A percentile compares a stretch with the other conserved stretches of the same genome.
Evolutionary conservation across 2,113 vertebrate genomes (phyloP).

Genomic region (Oryzias javanicus): DNA sequence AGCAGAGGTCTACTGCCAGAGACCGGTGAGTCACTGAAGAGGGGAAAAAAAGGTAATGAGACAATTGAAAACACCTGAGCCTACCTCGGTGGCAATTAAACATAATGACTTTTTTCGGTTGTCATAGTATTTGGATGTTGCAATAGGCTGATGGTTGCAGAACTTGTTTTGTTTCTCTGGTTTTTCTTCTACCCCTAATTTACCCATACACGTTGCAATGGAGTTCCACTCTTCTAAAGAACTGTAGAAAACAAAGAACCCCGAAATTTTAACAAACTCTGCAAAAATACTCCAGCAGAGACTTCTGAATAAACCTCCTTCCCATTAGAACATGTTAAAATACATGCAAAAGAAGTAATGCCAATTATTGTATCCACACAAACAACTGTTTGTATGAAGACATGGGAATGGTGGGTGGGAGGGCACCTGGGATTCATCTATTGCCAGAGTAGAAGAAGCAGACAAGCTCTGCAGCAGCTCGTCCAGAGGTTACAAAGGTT

Average conservation of each 20-base stretch:
- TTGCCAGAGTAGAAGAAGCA: conserved; percentile 31
- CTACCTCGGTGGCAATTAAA: conserved; percentile 75
- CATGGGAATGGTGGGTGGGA: conserved; percentile 9
- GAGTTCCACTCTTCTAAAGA: no score
- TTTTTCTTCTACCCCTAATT: neutral
- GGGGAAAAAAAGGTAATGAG: conserved; percentile 38
- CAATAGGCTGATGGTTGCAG: conserved; percentile 63
- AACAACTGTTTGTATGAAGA: neutral
- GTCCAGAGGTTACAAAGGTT: conserved; percentile 62
- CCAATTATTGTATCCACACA: no score
- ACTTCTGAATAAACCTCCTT: no score
- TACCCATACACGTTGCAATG: no score
- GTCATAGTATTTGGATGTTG: conserved; percentile 73
- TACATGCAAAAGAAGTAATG: no score
- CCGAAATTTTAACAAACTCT: no score
- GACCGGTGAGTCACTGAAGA: conserved; percentile 47
- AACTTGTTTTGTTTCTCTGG: conserved; percentile 3
- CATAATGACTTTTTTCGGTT: conserved; percentile 76
- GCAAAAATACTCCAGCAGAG: no score
- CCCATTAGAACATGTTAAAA: no score
- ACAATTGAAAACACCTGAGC: conserved; percentile 77
- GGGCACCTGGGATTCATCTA: conserved; percentile 36
- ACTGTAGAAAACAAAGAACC: no score
- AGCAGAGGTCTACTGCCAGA: conserved; percentile 37
- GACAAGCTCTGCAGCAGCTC: conserved; percentile 48